Base-by-base conservation (phyloP, 2,888 invertebrate genomes). In the Pammene fasciana region DNA sequence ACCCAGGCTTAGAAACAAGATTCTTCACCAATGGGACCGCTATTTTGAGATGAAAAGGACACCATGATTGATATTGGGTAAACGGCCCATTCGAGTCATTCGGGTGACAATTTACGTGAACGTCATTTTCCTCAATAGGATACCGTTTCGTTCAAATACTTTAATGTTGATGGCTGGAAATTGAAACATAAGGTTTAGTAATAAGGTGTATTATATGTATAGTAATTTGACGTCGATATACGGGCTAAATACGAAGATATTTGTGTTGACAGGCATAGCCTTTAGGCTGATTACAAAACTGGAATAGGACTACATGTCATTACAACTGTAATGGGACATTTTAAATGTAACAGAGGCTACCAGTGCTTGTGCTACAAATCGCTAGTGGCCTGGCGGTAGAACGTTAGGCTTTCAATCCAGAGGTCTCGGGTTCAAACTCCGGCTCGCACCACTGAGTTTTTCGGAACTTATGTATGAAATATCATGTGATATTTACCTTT, bases 31-130 rank as follows among this genome's bases (percentile, higher is more conserved):
- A 48, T 16, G 41, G 13, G 61, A n/a, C 50, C 5, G 26, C 56
- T 62, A 56, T 43, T 68, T 62, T 56, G 26, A 43, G 62, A 62
- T 68, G 50, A 68, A 68, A 67, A 43, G 55, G 55, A 57, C 65
- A 67, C 46, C 48, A 62, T 43, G 56, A 57, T 56, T 68, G 50
- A 68, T 68, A 68, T 62, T 68, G 57, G 45, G 56, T 34, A 50
- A 55, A 43, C 56, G 43, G 46, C 46, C 55, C 34, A 48, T 61
- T 46, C 18, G 18, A 14, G 6, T 16, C 41, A 26, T n/a, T 48
- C 38, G 48, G 56, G 5, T 43, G 55, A 55, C 50, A 48, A 62
- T 62, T 62, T 62, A 57, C 48, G 48, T 16, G 16, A 10, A 5
- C 9, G 46, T 46, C 46, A 46, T 9, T 46, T 46, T 45, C 38